Evolutionary conservation across 2,888 invertebrate genomes (phyloP), one percentile per base, ranked within the genome.

Genomic region (Agrochola lota): DNA sequence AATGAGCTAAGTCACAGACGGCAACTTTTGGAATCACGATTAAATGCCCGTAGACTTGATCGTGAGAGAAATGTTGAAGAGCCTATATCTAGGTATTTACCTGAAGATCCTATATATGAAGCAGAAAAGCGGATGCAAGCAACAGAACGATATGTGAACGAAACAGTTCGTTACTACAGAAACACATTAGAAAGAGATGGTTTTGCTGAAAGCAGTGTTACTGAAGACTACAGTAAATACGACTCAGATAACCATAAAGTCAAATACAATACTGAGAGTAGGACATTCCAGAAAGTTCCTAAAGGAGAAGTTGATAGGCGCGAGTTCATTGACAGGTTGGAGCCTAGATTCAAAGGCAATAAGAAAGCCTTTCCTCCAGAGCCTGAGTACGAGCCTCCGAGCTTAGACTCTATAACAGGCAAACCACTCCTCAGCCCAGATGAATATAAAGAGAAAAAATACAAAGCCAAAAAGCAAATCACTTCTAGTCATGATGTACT

Each of bases 1-100:
- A 97, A 97, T 87, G 98, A 98, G 90, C 92, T 98, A 77, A 98
- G 98, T 90, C 98, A 98, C 52, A 96, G 98, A 71, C 96, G 98
- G 26, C 98, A 98, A 81, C 97, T 98, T 60, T 95, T 98, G 26
- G 98, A 98, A 92, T 98, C 98, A 0, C 97, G 98, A 80, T 97
- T 98, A 69, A 97, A 98, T 78, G 97, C 98, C 52, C 97, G 98
- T 68, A 95, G 95, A 85, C 91, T 93, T 78, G 96, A 95, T 73
- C 92, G 96, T 5, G 95, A 95, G 77, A 94, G 91, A 85, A 88
- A 91, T 82, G 88, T 93, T n/a, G 95, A 93, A 74, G 95, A 95
- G 84, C 94, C 96, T 1, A 91, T 97, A 88, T 87, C 97, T 83
- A 90, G 97, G 91, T 95, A 95, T 90, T 87, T 96, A 78, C 95